phyloP scores from a whole-genome alignment of 2,888 invertebrate genomes.

The Ochlodes sylvanus region DNA sequence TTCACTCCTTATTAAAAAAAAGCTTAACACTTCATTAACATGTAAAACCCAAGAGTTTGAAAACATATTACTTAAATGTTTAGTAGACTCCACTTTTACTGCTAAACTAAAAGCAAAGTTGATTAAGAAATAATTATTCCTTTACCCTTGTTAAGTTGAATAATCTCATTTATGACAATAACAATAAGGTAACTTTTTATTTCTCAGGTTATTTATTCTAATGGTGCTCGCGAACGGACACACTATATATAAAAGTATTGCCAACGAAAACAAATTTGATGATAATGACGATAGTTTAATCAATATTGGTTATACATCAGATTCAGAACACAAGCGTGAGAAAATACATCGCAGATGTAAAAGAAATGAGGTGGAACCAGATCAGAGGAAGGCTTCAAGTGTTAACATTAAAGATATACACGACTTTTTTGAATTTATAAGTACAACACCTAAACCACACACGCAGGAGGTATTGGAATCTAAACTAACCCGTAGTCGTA shows the following conservation, averaged over 20 bases:
- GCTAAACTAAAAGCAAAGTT: too few species aligned
- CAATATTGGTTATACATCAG: constrained; percentile 49
- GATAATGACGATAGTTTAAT: constrained; percentile 46
- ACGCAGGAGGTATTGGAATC: not conserved
- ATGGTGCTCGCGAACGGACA: constrained; percentile 65
- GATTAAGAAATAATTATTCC: too few species aligned
- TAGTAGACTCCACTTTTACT: too few species aligned
- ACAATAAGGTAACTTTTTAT: not conserved
- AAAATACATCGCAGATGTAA: constrained; percentile 27
- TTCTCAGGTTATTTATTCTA: constrained; percentile 71
- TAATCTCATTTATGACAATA: too few species aligned
- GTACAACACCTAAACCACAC: constrained; percentile 8
- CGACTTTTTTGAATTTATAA: constrained; percentile 20
- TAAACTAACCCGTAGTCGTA: not conserved
- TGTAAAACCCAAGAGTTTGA: too few species aligned
- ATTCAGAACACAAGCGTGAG: constrained; percentile 19
- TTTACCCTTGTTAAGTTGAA: too few species aligned
- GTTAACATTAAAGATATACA: constrained; percentile 13
- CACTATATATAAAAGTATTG: constrained; percentile 71
- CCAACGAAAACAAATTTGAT: constrained; percentile 46
- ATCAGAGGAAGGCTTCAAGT: not conserved
- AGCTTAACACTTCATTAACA: too few species aligned
- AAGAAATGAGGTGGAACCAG: constrained; percentile 3
- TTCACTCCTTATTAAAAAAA: too few species aligned
- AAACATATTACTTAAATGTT: too few species aligned